Base-by-base conservation (phyloP, 2,888 invertebrate species). In the Acheta domesticus region DNA sequence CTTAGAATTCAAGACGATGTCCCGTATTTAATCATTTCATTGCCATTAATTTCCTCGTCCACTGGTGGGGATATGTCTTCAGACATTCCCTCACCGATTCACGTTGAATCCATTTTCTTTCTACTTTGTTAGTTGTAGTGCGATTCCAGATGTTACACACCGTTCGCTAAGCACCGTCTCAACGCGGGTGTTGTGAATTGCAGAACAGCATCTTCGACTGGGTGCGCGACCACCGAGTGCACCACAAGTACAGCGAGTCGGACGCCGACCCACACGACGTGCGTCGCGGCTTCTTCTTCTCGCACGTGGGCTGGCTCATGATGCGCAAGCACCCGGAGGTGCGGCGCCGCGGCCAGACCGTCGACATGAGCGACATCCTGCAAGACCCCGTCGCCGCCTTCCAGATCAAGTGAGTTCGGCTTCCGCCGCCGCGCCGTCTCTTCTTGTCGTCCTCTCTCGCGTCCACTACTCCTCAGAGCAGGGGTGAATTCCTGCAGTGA, bases 241-340 rank as follows among this genome's bases (percentile, higher is more conserved):
- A 94, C 84, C 92, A 93, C 85, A 93, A 93, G 85, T 92, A 89
- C 86, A 87, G 87, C 49, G 96, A 96, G 85, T 94, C 94, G 0
- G 90, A 92, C 83, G 95, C 94, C 0, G 95, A 96, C 87, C 95
- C 95, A 0, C 95, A 95, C 85, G 92, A 95, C 86, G 91, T 92
- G 5, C 90, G 90, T 80, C 89, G 95, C 12, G 96, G 96, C 0
- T 96, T 98, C 87, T 96, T 95, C 88, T 98, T 97, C 87, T 90
- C 97, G 0, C 97, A 98, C 86, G 92, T 96, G 73, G 97, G 97
- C 36, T 98, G 97, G 98, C 89, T 97, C 36, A 93, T 94, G 92
- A 91, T 93, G 91, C 91, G 91, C 84, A 97, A 97, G 86, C 96
- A 96, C 86, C 95, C 96, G 0, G 93, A 94, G 81, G 96, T 97